A percentile compares a stretch with the other conserved stretches of the same genome.
Conservation (phyloP, 2,113 vertebrate genomes). For the Pheucticus melanocephalus region DNA sequence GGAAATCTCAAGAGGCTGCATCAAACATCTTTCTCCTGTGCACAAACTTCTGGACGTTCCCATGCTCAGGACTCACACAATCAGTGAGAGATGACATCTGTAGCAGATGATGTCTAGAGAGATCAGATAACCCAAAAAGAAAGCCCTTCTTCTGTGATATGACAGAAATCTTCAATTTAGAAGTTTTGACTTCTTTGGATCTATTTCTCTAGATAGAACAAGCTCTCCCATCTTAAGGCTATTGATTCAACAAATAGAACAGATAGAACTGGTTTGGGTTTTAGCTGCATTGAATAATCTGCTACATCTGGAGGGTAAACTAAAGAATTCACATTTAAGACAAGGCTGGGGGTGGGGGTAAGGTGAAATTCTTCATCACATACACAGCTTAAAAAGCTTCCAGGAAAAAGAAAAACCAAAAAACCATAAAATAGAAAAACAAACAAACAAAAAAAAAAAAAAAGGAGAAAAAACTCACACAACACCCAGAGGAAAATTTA, state of each 20-base stretch:
- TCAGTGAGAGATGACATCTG: background rate
- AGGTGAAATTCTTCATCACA: background rate
- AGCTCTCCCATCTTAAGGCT: background rate
- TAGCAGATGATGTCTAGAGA: background rate
- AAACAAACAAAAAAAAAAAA: background rate
- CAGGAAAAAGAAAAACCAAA: no score
- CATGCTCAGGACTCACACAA: background rate
- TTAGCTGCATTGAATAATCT: background rate
- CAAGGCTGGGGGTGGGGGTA: rapidly evolving
- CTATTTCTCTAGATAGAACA: background rate
- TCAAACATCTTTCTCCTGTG: background rate
- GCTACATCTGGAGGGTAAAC: background rate
- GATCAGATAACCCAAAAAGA: background rate
- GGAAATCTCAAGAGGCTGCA: background rate
- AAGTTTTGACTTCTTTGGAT: background rate
- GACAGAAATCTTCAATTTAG: rapidly evolving
- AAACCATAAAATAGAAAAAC: background rate
- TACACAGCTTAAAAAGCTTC: background rate
- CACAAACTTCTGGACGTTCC: background rate
- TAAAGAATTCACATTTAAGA: background rate
- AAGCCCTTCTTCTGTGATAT: background rate
- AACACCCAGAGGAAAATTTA: no score
- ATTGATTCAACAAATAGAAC: background rate
- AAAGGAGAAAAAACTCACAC: no score
- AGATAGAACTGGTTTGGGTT: background rate